phyloP scores from a whole-genome alignment of 1,140 invertebrate species.

The Ylistrum balloti region DNA sequence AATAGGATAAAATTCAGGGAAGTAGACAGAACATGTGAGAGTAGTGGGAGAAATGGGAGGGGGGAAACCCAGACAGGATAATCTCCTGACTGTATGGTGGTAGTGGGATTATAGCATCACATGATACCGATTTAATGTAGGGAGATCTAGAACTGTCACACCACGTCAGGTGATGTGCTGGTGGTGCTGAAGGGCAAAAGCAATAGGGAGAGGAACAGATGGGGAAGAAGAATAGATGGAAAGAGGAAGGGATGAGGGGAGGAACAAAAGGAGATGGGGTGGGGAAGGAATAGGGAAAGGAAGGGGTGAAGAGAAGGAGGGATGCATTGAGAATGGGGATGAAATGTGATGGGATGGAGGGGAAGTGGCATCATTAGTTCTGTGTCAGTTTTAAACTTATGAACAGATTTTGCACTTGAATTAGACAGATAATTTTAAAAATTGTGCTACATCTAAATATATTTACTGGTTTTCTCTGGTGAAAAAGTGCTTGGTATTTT shows the following conservation, averaged over 20 bases:
- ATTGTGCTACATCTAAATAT: too few relatives aligned
- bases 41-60: neutral
- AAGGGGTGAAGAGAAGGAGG: neutral
- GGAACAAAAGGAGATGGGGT: too few relatives aligned
- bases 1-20: too few relatives aligned
- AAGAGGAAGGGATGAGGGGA: neutral
- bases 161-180: neutral
- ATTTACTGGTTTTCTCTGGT: too few relatives aligned
- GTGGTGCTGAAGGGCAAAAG: neutral
- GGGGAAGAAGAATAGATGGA: neutral
- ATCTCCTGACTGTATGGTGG: neutral
- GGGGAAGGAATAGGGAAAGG: neutral
- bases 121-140: neutral
- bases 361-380: too few relatives aligned
- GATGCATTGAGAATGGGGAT: neutral
- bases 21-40: too few relatives aligned
- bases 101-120: too few relatives aligned
- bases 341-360: too few relatives aligned
- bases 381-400: too few relatives aligned
- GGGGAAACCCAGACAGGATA: neutral
- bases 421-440: too few relatives aligned
- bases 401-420: too few relatives aligned
- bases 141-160: neutral
- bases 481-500: too few relatives aligned
- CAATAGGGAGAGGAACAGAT: neutral